phyloP scores from a whole-genome alignment of 2,797 vertebrate genomes.

The Thamnophis elegans region DNA sequence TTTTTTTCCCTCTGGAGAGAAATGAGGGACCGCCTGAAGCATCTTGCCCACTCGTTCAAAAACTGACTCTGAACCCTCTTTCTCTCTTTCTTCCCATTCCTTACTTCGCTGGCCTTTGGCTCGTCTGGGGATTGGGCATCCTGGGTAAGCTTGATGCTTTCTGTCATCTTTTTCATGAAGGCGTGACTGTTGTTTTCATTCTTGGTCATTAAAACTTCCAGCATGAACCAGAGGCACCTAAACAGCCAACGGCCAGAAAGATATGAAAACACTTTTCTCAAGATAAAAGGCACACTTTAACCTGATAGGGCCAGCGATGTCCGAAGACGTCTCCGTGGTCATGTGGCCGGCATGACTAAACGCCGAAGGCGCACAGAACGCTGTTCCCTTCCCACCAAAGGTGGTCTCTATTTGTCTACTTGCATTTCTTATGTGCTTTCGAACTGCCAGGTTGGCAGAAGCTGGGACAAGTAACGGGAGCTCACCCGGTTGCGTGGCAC shows the following conservation, averaged over 20 bases:
- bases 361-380: too few relatives aligned
- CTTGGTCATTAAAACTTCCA: constrained; percentile 99
- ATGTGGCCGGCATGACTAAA: too few relatives aligned
- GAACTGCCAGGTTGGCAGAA: too few relatives aligned
- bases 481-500: too few relatives aligned
- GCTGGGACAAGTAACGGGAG: too few relatives aligned
- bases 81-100: constrained; percentile 48
- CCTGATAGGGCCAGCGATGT: neutral
- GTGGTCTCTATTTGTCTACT: too few relatives aligned
- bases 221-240: constrained; percentile 99
- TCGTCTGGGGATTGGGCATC: constrained; percentile 96
- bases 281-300: neutral
- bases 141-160: constrained; percentile 97
- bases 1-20: constrained; percentile 4
- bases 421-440: too few relatives aligned
- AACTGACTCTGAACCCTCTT: constrained; percentile 35
- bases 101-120: constrained; percentile 93
- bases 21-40: constrained; percentile 28
- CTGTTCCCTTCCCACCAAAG: too few relatives aligned
- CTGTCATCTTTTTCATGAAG: constrained; percentile 97
- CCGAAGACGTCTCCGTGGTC: too few relatives aligned
- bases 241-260: constrained; percentile 23
- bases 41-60: constrained; percentile 42
- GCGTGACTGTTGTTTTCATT: constrained; percentile 99
- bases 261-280: neutral